phyloP scores from a whole-genome alignment of 2,113 vertebrate genomes.

The Sphaerodactylus townsendi region DNA sequence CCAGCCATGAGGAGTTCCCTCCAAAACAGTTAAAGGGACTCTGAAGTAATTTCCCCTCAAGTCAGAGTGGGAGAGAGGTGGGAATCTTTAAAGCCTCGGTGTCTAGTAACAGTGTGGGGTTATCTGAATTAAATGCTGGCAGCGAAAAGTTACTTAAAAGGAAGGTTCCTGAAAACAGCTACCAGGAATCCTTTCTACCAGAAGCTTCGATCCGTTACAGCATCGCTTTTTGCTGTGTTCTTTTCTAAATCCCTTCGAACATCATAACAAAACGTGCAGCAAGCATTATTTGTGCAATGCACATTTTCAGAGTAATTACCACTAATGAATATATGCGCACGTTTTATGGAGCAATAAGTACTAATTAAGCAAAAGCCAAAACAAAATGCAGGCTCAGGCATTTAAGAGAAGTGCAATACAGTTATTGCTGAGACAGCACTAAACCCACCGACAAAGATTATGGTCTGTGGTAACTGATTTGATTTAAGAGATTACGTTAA shows the following conservation, averaged over 20 bases:
- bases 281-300: constrained; percentile 59
- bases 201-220: too few species aligned
- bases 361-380: neutral
- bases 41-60: too few species aligned
- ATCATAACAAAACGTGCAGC: constrained; percentile 49
- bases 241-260: constrained; percentile 34
- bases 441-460: neutral
- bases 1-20: too few species aligned
- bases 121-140: too few species aligned
- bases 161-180: too few species aligned
- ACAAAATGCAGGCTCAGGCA: neutral
- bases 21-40: too few species aligned
- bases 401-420: neutral
- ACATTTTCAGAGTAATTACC: constrained; percentile 50
- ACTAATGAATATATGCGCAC: neutral
- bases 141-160: too few species aligned
- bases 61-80: too few species aligned
- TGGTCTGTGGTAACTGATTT: neutral
- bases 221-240: neutral
- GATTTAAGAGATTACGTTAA: neutral
- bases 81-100: too few species aligned
- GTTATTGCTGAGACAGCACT: neutral
- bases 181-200: too few species aligned
- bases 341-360: neutral
- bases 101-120: too few species aligned